These are phyloP conservation scores for Pedicia rivosa DNA, from an alignment of 2,888 invertebrate genomes.

Conservation along the genomic window DNA sequence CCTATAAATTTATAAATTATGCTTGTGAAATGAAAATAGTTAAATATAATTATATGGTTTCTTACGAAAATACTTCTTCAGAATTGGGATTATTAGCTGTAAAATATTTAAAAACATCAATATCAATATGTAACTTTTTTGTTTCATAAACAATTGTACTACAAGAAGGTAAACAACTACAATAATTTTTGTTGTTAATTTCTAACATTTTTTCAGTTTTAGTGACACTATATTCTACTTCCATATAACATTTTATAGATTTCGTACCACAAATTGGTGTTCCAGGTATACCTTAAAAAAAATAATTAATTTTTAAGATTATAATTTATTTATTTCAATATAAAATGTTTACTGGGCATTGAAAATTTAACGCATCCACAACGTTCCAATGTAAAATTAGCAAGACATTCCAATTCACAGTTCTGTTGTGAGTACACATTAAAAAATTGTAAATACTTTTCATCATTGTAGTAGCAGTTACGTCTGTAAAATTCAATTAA, in stretches of 20 bases:
- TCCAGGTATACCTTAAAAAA: slow-evolving; percentile 10
- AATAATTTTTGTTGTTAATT: slow-evolving; percentile 20
- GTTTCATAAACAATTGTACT: slow-evolving; percentile 55
- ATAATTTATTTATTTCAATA: too few species aligned
- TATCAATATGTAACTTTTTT: slow-evolving; percentile 55
- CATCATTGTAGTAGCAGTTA: slow-evolving; percentile 44
- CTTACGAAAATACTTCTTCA: slow-evolving; percentile 21
- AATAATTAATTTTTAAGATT: too few species aligned
- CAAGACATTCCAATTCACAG: slow-evolving; percentile 53
- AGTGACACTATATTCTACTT: slow-evolving; percentile 24
- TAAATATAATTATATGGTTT: neutral
- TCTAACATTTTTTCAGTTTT: slow-evolving; percentile 23
- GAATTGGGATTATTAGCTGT: slow-evolving; percentile 33
- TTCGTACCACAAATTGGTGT: slow-evolving; percentile 29
- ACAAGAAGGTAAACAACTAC: slow-evolving; percentile 32
- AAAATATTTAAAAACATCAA: slow-evolving; percentile 42
- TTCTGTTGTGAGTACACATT: slow-evolving; percentile 54
- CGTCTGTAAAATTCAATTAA: too few species aligned
- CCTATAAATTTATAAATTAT: slow-evolving; percentile 24
- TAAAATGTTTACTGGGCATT: too few species aligned
- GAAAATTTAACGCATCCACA: slow-evolving; percentile 56
- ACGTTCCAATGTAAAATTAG: slow-evolving; percentile 43
- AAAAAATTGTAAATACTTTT: slow-evolving; percentile 40
- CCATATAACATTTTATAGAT: slow-evolving; percentile 22
- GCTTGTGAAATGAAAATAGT: neutral